phyloP scores from a whole-genome alignment of 2,888 invertebrate genomes.

The Desoria tigrina region DNA sequence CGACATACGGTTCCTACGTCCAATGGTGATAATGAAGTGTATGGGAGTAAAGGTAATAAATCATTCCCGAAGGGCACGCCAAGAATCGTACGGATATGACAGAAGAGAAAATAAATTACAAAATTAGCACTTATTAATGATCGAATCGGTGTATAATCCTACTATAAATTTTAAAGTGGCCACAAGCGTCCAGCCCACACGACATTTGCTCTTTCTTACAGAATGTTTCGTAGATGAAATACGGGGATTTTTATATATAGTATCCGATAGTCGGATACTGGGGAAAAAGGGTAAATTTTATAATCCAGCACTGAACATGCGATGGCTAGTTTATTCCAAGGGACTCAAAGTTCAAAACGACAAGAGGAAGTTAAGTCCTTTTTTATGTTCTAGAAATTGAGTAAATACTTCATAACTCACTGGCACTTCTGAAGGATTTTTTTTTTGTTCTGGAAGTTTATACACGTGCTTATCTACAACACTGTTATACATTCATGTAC shows the following conservation, averaged over 20 bases:
- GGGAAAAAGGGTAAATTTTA: background rate
- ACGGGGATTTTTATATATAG: no score
- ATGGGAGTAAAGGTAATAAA: constrained; percentile 41
- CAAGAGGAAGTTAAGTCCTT: constrained; percentile 21
- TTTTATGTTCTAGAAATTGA: constrained; percentile 21
- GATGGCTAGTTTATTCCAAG: background rate
- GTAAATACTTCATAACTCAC: constrained; percentile 23
- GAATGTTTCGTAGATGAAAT: no score
- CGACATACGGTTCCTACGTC: background rate
- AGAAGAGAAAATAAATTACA: constrained; percentile 53
- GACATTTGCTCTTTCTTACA: constrained; percentile 24
- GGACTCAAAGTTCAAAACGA: constrained; percentile 10
- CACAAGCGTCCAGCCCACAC: constrained; percentile 29
- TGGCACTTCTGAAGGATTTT: background rate
- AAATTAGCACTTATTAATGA: constrained; percentile 54
- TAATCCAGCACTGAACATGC: no score
- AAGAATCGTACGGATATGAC: constrained; percentile 43
- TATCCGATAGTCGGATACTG: no score
- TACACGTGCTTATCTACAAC: no score
- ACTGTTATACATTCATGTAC: no score
- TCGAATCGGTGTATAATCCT: constrained; percentile 49
- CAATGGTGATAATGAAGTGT: constrained; percentile 21
- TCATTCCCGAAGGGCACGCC: constrained; percentile 36
- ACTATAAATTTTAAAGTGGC: constrained; percentile 50
- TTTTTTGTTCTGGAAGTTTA: background rate